phyloP scores from a whole-genome alignment of 2,888 invertebrate genomes.

The Drosophila testacea region DNA sequence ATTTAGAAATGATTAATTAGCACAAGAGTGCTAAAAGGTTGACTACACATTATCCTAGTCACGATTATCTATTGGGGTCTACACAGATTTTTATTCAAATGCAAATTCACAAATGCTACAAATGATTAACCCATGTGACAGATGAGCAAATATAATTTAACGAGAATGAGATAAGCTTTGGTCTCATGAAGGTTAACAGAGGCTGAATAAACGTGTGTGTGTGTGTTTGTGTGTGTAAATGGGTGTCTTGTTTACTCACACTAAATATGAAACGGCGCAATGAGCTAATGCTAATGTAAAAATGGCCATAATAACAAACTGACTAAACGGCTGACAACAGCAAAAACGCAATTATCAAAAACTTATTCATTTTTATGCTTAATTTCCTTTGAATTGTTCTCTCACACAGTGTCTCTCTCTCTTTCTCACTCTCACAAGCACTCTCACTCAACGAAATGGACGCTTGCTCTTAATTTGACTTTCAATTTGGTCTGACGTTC shows the following conservation, averaged over 20 bases:
- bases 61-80: conserved; percentile 15
- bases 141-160: conserved; percentile 51
- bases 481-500: conserved; percentile 57
- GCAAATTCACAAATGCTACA: conserved; percentile 35
- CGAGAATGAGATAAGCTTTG: conserved; percentile 46
- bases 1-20: conserved; percentile 18
- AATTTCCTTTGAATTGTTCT: conserved; percentile 70
- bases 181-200: conserved; percentile 35
- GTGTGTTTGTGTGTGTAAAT: conserved; percentile 21
- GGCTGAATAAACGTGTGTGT: conserved; percentile 6
- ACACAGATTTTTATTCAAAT: conserved; percentile 18
- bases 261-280: conserved; percentile 22
- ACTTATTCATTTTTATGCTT: conserved; percentile 76
- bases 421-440: neutral
- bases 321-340: conserved; percentile 59
- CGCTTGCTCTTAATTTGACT: conserved; percentile 53
- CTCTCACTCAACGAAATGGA: conserved; percentile 1
- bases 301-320: conserved; percentile 34
- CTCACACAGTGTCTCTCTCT: conserved; percentile 22
- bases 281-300: conserved; percentile 18
- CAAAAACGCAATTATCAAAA: conserved; percentile 65
- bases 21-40: conserved; percentile 9
- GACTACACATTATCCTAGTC: conserved; percentile 17
- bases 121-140: conserved; percentile 55
- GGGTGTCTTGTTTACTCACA: conserved; percentile 22